Evolutionary conservation across 30 jellyfish, hydroid and myxozoan genomes (phyloP).

Genomic region (Nemopilema nomurai): DNA sequence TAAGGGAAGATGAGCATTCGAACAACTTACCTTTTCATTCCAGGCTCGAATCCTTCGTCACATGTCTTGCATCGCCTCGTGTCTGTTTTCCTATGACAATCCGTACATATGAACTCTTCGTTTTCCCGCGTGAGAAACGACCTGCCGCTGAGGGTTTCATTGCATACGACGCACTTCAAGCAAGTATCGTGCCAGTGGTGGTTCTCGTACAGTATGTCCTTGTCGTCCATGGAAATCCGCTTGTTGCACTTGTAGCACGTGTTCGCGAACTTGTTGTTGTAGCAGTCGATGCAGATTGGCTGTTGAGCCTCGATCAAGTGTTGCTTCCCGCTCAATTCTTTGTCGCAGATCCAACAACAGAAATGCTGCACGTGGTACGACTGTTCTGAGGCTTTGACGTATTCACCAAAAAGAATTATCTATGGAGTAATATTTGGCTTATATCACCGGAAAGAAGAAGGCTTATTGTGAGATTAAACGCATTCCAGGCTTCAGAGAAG

Average conservation of each 20-base stretch:
- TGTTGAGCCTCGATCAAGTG: conserved; percentile 92
- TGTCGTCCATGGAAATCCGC: conserved; percentile 87
- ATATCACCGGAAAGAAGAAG: too few species aligned
- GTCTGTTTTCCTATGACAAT: conserved; percentile 88
- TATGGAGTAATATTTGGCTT: too few species aligned
- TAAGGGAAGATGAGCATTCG: neutral
- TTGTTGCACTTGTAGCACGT: conserved; percentile 86
- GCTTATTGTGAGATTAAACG: too few species aligned
- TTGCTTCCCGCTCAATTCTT: conserved; percentile 87
- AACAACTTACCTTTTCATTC: conserved; percentile 82
- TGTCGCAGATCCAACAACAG: conserved; percentile 91
- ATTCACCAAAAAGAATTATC: conserved; percentile 91
- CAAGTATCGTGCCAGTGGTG: conserved; percentile 99
- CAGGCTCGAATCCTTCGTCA: conserved; percentile 93
- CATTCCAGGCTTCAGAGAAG: too few species aligned
- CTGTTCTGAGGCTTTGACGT: conserved; percentile 89
- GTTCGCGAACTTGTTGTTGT: conserved; percentile 85
- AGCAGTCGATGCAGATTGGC: conserved; percentile 92
- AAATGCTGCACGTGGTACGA: conserved; percentile 88
- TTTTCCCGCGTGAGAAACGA: conserved; percentile 77
- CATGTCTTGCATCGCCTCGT: conserved; percentile 85
- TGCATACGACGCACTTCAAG: conserved; percentile 74
- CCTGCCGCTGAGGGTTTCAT: conserved; percentile 81
- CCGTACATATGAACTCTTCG: conserved; percentile 85
- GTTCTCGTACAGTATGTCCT: conserved; percentile 88